These are phyloP conservation scores for Acrocephalus kingi DNA, from an alignment of 2,113 vertebrate genomes.

Conservation along the genomic window DNA sequence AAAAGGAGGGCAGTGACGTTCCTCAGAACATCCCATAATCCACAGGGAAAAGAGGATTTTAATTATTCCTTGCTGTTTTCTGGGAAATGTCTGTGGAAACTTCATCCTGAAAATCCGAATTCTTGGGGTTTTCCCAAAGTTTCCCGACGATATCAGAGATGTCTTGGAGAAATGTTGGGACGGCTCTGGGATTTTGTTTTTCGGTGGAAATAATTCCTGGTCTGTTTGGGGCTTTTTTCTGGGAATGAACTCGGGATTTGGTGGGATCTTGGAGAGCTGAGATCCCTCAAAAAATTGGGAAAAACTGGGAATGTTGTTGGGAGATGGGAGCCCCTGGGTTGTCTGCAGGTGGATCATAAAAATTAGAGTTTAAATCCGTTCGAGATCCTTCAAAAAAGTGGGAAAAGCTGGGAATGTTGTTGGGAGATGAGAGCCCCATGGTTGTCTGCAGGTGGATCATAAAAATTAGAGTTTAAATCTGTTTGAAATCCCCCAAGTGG, in stretches of 20 bases:
- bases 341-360: neutral
- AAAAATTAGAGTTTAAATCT: neutral
- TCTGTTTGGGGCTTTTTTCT: neutral
- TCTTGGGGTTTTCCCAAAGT: conserved; percentile 17
- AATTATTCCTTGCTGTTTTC: conserved; percentile 27
- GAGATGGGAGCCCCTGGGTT: neutral
- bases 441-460: neutral
- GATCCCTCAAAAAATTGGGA: neutral
- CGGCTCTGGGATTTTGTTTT: neutral
- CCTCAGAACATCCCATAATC: conserved; percentile 13
- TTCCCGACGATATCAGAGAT: conserved; percentile 11
- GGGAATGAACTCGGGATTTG: neutral
- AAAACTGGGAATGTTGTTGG: neutral
- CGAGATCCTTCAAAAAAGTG: neutral
- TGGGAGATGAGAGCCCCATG: neutral
- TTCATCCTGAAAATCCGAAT: conserved; percentile 38
- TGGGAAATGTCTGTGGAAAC: conserved; percentile 23
- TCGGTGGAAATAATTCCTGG: neutral
- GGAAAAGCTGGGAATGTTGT: neutral
- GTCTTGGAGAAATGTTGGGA: conserved; percentile 5
- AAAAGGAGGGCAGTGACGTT: conserved; percentile 13
- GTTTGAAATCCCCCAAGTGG: neutral
- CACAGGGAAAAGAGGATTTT: conserved; percentile 35
- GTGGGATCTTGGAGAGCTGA: neutral
- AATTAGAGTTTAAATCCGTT: fast-evolving